Evolutionary conservation across 2,888 invertebrate species (phyloP), one percentile per base, ranked within the genome.

Genomic region (Heliconius erato): DNA sequence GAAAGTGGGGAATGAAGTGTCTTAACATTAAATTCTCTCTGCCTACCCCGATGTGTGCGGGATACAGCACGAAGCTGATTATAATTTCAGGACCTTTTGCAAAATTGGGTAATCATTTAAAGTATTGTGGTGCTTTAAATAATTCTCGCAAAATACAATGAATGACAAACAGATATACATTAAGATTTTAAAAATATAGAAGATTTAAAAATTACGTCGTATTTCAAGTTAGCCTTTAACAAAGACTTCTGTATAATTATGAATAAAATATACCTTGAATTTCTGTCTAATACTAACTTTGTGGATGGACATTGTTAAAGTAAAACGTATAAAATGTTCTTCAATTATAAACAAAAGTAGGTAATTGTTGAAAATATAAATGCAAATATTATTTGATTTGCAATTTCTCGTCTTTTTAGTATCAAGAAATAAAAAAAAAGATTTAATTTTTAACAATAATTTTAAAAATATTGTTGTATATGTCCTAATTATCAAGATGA

Each of bases 241-340:
- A 0, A 71, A 44, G 71, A 71, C n/a, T 71, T 71, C 71, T 71
- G 40, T 44, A 40, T 71, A 71, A 71, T 71, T 71, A 71, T 71
- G 71, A 71, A 71, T 71, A 71, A 71, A 40, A 44, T 40, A 71
- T 71, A 44, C n/a, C n/a, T 71, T 71, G 44, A 71, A 71, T 71
- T 71, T 71, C 44, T 71, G 44, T 71, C 26, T n/a, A 71, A 40
- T 71, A 40, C 35, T 71, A 40, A 44, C 71, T 71, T 44, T 71
- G 26, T n/a, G 71, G 44, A 44, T 71, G 40, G 71, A 23, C 26
- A 71, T 26, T 71, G 71, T 40, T 16, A 40, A 3, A 26, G 26
- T 40, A 49, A 26, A 44, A 44, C 72, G 44, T 49, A 16, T 49
- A 72, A 72, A 72, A 72, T 72, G 72, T 26, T 72, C 12, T 72